These are phyloP conservation scores for Sparus aurata DNA, from an alignment of 2,797 vertebrate genomes.

Conservation along the genomic window DNA sequence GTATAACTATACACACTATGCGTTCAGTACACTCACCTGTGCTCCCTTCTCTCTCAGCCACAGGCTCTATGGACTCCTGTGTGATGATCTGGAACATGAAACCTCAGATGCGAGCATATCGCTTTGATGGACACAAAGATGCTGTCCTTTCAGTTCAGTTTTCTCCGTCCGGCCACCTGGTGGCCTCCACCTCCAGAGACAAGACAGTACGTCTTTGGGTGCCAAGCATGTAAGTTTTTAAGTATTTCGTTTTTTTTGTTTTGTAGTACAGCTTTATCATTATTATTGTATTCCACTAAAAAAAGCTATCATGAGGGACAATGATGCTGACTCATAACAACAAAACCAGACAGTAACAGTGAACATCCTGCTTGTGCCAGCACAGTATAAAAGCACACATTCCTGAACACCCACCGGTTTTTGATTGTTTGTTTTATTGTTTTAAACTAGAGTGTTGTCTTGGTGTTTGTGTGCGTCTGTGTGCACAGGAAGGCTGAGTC, in stretches of 20 bases:
- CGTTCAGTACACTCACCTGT: not conserved
- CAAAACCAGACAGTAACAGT: slow-evolving; percentile 4
- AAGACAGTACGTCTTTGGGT: slow-evolving; percentile 97
- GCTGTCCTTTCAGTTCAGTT: slow-evolving; percentile 92
- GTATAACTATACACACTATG: not conserved
- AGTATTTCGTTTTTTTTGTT: not conserved
- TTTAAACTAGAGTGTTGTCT: slow-evolving; percentile 33
- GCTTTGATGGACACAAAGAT: slow-evolving; percentile 95
- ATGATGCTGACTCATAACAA: slow-evolving; percentile 32
- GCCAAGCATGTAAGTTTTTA: slow-evolving; percentile 90
- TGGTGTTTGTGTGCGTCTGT: slow-evolving; percentile 40
- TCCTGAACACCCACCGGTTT: slow-evolving; percentile 29
- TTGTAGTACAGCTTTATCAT: not conserved
- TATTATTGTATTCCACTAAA: not conserved
- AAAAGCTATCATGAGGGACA: slow-evolving; percentile 17
- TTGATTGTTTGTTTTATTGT: slow-evolving; percentile 7
- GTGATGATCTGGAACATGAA: slow-evolving; percentile 98
- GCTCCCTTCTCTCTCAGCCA: slow-evolving; percentile 80
- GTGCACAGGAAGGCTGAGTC: slow-evolving; percentile 92
- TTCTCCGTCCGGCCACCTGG: slow-evolving; percentile 94
- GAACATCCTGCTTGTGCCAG: slow-evolving; percentile 23
- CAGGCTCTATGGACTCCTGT: slow-evolving; percentile 93
- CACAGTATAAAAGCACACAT: slow-evolving; percentile 30
- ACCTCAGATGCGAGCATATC: slow-evolving; percentile 93
- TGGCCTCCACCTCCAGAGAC: slow-evolving; percentile 95